These are phyloP conservation scores for Microchirus variegatus DNA, from an alignment of 2,797 vertebrate species.

Conservation along the genomic window DNA sequence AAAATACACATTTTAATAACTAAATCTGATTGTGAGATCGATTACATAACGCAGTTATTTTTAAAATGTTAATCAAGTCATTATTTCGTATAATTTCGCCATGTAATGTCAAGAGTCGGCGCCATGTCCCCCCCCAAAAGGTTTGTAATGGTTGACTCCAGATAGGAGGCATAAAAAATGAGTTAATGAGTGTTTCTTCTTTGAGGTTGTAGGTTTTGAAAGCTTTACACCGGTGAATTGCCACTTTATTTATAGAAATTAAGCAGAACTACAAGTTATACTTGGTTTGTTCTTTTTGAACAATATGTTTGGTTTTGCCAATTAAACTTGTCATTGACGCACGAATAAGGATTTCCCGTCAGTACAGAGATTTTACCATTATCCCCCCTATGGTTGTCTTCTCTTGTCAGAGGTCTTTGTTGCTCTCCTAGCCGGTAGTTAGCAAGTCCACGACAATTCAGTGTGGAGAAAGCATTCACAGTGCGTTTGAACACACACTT, in stretches of 20 bases:
- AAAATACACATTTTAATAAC: background rate
- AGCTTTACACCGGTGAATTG: slow-evolving; percentile 29
- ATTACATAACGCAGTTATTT: background rate
- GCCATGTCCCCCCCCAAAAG: slow-evolving; percentile 65
- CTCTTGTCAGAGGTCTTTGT: slow-evolving; percentile 68
- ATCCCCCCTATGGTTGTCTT: slow-evolving; percentile 48
- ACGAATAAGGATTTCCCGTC: slow-evolving; percentile 16
- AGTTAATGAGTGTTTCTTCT: slow-evolving; percentile 78
- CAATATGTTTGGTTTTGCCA: background rate
- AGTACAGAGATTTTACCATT: slow-evolving; percentile 48
- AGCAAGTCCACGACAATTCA: slow-evolving; percentile 11
- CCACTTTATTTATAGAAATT: slow-evolving; percentile 43
- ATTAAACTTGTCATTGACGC: slow-evolving; percentile 43
- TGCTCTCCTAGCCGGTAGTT: slow-evolving; percentile 47
- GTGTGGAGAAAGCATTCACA: background rate
- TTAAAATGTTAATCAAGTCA: background rate
- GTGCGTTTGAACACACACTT: background rate
- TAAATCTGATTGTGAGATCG: background rate
- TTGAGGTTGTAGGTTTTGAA: slow-evolving; percentile 56
- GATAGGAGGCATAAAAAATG: slow-evolving; percentile 82
- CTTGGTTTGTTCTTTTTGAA: background rate
- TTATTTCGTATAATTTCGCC: slow-evolving; percentile 9
- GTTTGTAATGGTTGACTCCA: slow-evolving; percentile 73
- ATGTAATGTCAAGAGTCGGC: slow-evolving; percentile 38
- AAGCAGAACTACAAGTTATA: background rate